Conservation (phyloP, 2,888 invertebrate species). For the Ormyrus rosae region DNA sequence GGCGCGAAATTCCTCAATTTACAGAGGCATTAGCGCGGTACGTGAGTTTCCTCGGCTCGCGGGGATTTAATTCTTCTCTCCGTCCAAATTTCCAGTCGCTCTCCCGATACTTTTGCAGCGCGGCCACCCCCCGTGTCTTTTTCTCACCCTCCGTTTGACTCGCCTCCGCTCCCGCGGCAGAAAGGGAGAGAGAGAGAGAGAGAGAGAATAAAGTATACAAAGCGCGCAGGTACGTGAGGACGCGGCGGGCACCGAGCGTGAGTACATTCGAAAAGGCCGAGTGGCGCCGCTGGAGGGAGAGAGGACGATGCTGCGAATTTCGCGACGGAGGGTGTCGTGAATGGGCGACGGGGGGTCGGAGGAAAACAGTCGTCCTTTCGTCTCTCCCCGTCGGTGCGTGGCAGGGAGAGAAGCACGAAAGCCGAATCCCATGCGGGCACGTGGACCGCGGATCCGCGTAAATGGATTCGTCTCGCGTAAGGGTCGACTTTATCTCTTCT, state of each 20-base stretch:
- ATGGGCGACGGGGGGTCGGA: no score
- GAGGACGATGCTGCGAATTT: no score
- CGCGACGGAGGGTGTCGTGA: no score
- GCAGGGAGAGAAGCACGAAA: no score
- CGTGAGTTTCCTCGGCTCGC: slow-evolving; percentile 35
- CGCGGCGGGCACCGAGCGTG: neutral
- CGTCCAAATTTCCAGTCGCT: slow-evolving; percentile 31
- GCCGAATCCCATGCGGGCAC: no score
- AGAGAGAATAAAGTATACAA: slow-evolving; percentile 27
- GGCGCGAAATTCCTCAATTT: slow-evolving; percentile 52
- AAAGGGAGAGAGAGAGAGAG: neutral
- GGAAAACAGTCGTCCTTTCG: no score
- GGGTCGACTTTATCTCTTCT: no score
- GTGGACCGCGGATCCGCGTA: no score
- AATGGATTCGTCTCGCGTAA: no score
- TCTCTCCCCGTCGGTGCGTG: neutral
- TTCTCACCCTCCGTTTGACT: neutral
- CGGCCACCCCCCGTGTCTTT: neutral
- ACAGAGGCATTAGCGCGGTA: slow-evolving; percentile 46
- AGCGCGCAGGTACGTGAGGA: slow-evolving; percentile 1
- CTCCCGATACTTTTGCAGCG: neutral
- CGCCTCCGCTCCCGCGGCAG: neutral
- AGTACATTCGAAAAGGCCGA: slow-evolving; percentile 27
- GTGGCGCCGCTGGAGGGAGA: neutral
- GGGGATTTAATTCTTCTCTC: slow-evolving; percentile 46